A percentile compares a stretch with the other conserved stretches of the same genome.
Conservation (phyloP, 2,113 vertebrate genomes). For the Caloenas nicobarica region DNA sequence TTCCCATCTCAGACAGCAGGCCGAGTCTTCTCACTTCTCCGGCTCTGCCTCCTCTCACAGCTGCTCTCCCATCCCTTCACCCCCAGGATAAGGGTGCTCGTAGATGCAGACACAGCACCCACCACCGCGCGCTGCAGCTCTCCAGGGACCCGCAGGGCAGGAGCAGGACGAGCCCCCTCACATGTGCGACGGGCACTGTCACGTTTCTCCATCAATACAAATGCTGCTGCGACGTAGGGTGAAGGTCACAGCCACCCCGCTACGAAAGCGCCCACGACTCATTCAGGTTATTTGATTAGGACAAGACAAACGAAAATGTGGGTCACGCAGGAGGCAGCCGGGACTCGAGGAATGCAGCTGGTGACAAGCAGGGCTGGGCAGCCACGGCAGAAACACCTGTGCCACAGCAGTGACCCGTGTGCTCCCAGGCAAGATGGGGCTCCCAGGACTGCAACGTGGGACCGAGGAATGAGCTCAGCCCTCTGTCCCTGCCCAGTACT, state of each 20-base stretch:
- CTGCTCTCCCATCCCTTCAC: not conserved
- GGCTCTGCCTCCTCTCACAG: not conserved
- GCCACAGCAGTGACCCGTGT: no score
- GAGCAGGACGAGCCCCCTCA: not conserved
- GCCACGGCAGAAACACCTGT: not conserved
- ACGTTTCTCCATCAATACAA: not conserved
- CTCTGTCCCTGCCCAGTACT: not conserved
- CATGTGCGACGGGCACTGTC: accelerated
- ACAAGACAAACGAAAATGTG: not conserved
- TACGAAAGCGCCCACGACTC: not conserved
- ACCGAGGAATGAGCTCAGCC: not conserved
- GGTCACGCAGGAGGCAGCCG: not conserved
- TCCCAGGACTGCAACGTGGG: not conserved
- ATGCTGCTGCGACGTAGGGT: accelerated
- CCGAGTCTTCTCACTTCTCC: not conserved
- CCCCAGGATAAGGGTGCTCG: not conserved
- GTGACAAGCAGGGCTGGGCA: not conserved
- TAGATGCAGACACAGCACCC: not conserved
- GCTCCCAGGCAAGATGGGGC: not conserved
- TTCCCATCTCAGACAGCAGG: not conserved
- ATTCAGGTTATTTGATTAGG: not conserved
- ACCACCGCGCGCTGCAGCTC: accelerated
- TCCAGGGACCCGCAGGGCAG: accelerated
- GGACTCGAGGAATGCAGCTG: not conserved
- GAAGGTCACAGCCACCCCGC: not conserved